Evolutionary conservation across 2,888 invertebrate genomes (phyloP).

Genomic region (Vesta saturnalis): DNA sequence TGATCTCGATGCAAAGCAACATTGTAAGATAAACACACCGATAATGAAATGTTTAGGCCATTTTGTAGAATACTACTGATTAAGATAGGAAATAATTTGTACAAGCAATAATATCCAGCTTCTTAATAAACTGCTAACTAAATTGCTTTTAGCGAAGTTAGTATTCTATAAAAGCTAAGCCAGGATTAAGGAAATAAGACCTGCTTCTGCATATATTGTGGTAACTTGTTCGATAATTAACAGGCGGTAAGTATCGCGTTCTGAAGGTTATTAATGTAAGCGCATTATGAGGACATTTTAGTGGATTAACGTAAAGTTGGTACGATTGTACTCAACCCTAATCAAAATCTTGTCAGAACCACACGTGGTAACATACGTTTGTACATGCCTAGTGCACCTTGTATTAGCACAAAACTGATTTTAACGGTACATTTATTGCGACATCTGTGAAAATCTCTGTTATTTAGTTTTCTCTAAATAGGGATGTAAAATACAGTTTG

Average conservation of each 20-base stretch:
- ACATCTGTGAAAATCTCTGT: background rate
- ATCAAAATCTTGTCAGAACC: slow-evolving; percentile 23
- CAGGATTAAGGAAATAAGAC: slow-evolving; percentile 21
- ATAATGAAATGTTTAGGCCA: no score
- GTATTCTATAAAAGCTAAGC: slow-evolving; percentile 24
- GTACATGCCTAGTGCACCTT: slow-evolving; percentile 18
- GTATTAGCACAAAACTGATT: slow-evolving; percentile 10
- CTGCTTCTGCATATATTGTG: slow-evolving; percentile 23
- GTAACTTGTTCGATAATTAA: slow-evolving; percentile 25
- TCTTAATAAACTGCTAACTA: slow-evolving; percentile 22
- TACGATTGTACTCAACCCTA: slow-evolving; percentile 21
- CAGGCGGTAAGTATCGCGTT: slow-evolving; percentile 23
- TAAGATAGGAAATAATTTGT: no score
- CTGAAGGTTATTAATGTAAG: slow-evolving; percentile 24
- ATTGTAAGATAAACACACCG: no score
- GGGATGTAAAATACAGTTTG: no score
- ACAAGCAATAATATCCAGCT: no score
- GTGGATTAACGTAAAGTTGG: slow-evolving; percentile 17
- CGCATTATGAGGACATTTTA: slow-evolving; percentile 23
- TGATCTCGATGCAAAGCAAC: no score
- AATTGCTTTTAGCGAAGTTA: slow-evolving; percentile 24
- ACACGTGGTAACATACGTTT: slow-evolving; percentile 24
- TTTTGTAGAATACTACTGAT: no score
- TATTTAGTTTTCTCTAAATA: no score
- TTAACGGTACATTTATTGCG: slow-evolving; percentile 14